Conservation (phyloP, 2,888 invertebrate genomes). For the Homarus gammarus region DNA sequence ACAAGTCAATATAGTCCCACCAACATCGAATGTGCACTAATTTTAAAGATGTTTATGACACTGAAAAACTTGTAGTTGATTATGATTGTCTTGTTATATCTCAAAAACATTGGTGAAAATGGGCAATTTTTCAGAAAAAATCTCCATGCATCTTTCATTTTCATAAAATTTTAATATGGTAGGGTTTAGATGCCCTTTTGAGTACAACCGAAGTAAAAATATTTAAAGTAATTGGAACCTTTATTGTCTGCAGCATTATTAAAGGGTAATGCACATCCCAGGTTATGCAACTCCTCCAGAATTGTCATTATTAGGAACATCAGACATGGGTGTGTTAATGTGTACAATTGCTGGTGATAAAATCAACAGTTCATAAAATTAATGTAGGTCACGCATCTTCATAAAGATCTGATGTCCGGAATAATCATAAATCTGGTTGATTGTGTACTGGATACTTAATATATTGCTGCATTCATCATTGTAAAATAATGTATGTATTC, state of each 20-base stretch:
- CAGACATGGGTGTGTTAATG: conserved; percentile 1
- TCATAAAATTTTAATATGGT: background rate
- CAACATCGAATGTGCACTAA: background rate
- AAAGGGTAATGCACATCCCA: background rate
- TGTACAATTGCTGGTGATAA: conserved; percentile 46
- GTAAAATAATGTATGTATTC: conserved; percentile 25
- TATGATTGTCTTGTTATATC: background rate
- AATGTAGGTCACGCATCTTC: conserved; percentile 2
- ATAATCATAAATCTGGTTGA: conserved; percentile 36
- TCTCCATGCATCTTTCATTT: background rate
- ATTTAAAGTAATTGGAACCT: conserved; percentile 1
- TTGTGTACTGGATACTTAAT: conserved; percentile 20
- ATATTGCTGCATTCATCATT: background rate
- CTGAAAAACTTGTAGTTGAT: background rate
- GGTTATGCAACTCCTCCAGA: background rate
- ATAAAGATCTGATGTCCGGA: conserved; percentile 23
- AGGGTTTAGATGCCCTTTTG: background rate
- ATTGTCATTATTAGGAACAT: background rate
- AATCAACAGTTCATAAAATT: conserved; percentile 13
- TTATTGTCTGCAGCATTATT: conserved; percentile 20
- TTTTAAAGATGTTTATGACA: background rate
- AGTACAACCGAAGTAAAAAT: conserved; percentile 13
- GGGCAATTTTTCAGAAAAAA: background rate
- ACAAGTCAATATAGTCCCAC: background rate
- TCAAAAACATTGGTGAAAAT: background rate